Evolutionary conservation across 1,140 invertebrate species (phyloP), one percentile per base, ranked within the genome.

Genomic region (Nilaparvata lugens): DNA sequence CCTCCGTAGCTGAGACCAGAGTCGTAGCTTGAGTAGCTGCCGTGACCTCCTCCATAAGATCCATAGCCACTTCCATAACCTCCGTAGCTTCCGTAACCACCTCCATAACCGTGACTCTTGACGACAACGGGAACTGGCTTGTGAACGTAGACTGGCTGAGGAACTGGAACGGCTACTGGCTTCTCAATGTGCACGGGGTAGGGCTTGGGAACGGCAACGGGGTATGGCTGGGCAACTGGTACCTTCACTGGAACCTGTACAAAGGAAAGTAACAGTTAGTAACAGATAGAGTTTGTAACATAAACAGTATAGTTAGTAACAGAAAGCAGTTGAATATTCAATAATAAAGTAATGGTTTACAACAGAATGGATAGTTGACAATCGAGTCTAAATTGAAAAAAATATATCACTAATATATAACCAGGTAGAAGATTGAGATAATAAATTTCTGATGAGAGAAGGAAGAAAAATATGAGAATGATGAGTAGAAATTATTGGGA

Each of bases 141-240:
- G 56, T 64, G 61, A 1, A 62, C 60, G 45, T 62, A 60, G 11
- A 87, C 85, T 56, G 58, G 58, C 7, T 60, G 58, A 6, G 58
- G 58, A 21, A 62, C 61, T n/a, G 84, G 81, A 71, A 83, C 31
- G 51, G 54, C 28, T 2, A 61, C 59, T 21, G 53, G 58, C 38
- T 61, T 57, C 28, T 64, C 45, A 13, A 64, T 60, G 0, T 52
- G 60, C 13, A 64, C 63, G 1, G 64, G 64, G 53, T 62, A 62
- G 13, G 64, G 64, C 24, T 60, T 59, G 0, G 66, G 64, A 7
- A 67, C 64, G 25, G 62, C 62, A 4, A 62, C 60, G 9, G 61
- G 57, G 11, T 63, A 59, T 2, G 66, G 64, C 9, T 64, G 60
- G 16, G 58, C 59, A 23, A 67, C 64, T 0, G 66, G 60, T 0